Evolutionary conservation across 2,888 invertebrate genomes (phyloP).

Genomic region (Harmothoe impar): DNA sequence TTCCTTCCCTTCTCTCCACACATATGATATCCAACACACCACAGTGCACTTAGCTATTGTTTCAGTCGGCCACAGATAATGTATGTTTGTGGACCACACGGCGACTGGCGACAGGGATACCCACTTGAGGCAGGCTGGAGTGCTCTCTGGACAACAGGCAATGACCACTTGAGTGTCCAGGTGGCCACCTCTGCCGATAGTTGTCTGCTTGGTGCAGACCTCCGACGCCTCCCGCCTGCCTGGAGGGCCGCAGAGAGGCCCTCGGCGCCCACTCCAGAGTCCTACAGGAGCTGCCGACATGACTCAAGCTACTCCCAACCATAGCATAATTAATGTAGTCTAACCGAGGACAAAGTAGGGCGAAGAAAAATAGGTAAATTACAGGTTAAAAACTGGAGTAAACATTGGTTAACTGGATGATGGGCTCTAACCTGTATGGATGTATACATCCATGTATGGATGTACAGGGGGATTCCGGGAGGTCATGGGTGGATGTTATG

Average conservation of each 20-base stretch:
- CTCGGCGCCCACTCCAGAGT: neutral
- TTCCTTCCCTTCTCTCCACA: neutral
- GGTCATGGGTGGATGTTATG: too few relatives aligned
- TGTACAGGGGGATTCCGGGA: too few relatives aligned
- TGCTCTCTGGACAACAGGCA: neutral
- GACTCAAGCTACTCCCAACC: too few relatives aligned
- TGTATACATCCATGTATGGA: too few relatives aligned
- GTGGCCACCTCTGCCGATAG: constrained; percentile 19
- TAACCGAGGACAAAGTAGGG: too few relatives aligned
- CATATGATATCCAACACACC: neutral
- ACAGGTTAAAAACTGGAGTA: too few relatives aligned
- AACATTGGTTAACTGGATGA: too few relatives aligned
- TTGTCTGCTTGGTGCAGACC: neutral
- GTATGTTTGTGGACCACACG: neutral
- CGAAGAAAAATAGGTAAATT: too few relatives aligned
- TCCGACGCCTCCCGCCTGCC: constrained; percentile 6
- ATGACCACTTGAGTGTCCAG: constrained; percentile 12
- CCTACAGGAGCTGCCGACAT: neutral
- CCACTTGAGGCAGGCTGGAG: neutral
- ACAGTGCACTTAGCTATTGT: neutral
- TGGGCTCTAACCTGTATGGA: too few relatives aligned
- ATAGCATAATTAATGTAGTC: too few relatives aligned
- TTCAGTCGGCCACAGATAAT: constrained; percentile 33
- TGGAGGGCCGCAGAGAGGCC: neutral
- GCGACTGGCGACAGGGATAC: neutral